Evolutionary conservation across 2,113 vertebrate species (phyloP).

Genomic region (Myotis yumanensis): DNA sequence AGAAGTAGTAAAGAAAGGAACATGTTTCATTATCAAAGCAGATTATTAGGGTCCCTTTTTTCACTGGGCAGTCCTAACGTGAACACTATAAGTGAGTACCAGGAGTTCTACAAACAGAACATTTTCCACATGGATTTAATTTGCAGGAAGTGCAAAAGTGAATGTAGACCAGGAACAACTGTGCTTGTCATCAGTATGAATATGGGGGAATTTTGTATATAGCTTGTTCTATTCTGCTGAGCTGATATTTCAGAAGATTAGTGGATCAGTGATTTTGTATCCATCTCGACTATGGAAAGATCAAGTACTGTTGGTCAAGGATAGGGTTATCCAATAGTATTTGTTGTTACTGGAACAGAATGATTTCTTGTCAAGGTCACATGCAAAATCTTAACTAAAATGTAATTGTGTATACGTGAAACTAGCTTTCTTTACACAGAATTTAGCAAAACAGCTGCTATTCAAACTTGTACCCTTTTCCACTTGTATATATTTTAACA

Average conservation of each 20-base stretch:
- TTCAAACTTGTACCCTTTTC: background rate
- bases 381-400: background rate
- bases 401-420: background rate
- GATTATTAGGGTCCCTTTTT: background rate
- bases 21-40: background rate
- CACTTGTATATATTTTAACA: background rate
- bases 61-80: background rate
- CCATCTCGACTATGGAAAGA: background rate
- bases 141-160: background rate
- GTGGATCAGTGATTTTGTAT: background rate
- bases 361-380: background rate
- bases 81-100: slow-evolving; percentile 1
- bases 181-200: background rate
- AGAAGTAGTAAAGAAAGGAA: slow-evolving; percentile 18
- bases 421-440: background rate
- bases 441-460: background rate
- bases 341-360: background rate
- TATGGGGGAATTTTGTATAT: background rate
- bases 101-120: slow-evolving; percentile 13
- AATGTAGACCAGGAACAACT: background rate
- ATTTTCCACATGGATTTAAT: background rate
- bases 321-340: background rate
- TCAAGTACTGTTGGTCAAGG: background rate
- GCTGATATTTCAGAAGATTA: background rate
- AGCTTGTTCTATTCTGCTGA: background rate